phyloP scores from a whole-genome alignment of 2,888 invertebrate genomes.

The Lepidocyrtinus sp. region DNA sequence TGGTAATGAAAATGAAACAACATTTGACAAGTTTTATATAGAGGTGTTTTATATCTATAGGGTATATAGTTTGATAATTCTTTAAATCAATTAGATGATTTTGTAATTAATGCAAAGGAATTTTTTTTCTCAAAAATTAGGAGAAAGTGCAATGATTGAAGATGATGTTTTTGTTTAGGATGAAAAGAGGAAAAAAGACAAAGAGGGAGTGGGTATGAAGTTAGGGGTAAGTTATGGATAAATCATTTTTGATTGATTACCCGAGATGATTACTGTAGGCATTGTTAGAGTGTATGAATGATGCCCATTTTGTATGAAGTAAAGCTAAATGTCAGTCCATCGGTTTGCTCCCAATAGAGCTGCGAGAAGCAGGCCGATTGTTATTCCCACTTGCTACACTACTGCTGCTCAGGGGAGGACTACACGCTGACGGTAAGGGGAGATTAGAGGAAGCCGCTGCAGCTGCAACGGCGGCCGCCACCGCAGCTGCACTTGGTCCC shows the following conservation, averaged over 20 bases:
- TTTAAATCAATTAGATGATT: no score
- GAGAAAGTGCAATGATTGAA: background rate
- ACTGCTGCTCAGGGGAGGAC: conserved; percentile 65
- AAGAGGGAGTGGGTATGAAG: background rate
- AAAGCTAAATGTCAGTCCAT: conserved; percentile 70
- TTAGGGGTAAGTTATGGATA: conserved; percentile 26
- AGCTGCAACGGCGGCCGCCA: conserved; percentile 64
- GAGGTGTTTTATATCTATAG: no score
- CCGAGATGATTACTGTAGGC: conserved; percentile 69
- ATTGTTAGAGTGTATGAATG: conserved; percentile 69
- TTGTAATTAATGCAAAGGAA: no score
- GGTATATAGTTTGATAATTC: no score
- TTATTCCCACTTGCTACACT: conserved; percentile 64
- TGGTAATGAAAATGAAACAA: no score
- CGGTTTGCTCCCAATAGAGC: conserved; percentile 67
- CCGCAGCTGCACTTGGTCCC: conserved; percentile 65
- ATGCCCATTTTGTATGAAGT: conserved; percentile 70
- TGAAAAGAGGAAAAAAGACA: background rate
- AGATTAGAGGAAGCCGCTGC: conserved; percentile 64
- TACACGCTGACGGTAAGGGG: conserved; percentile 55
- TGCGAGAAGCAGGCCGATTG: conserved; percentile 69
- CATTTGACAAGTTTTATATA: no score
- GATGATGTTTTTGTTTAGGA: background rate
- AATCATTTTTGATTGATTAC: conserved; percentile 52
- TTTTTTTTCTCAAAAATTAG: no score